Evolutionary conservation across 30 jellyfish, hydroid and myxozoan genomes (phyloP), one percentile per base, ranked within the genome.

Genomic region (Nemopilema nomurai): DNA sequence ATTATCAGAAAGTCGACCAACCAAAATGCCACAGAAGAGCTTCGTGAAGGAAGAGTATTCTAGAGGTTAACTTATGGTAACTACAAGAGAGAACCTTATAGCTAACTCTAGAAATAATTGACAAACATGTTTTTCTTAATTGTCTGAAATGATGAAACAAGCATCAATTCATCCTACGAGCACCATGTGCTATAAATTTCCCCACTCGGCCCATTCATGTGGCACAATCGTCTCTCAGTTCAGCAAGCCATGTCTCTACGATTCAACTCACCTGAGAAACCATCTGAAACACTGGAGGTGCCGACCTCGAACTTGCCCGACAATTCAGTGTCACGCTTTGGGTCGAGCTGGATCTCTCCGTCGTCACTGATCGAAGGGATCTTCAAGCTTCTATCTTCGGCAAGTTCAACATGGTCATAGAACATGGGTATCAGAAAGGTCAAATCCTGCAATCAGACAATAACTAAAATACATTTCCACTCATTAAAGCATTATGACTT

Each of bases 321-420:
- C 80, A 72, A 26, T 7, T 80, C 86, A 1, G 86, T 71, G 82
- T 72, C 80, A 16, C 86, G 85, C 25, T 85, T 85, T 26, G 94
- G 88, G 49, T 85, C 88, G 4, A 85, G 74, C 29, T 85, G 88
- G 30, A 79, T 72, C 63, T 88, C 90, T 13, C 65, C 90, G 67
- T 79, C 91, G 31, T 77, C 90, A 29, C 88, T 74, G 67, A 79
- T 63, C 41, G 97, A 89, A 25, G 89, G 87, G 24, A 79, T 74
- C 53, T 76, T 77, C 57, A 89, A 74, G 41, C 87, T 82, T 28
- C 90, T 52, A 51, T 87, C 96, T 67, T 70, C 90, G 9, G 96
- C 90, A 17, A 92, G 64, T 25, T 92, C 98, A 41, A 92, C 91
- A 24, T 87, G 93, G 28, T 81, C 93, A 84, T 82, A 88, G 57